Evolutionary conservation across 2,888 invertebrate species (phyloP), one percentile per base, ranked within the genome.

Genomic region (Lasioglossum villosulum): DNA sequence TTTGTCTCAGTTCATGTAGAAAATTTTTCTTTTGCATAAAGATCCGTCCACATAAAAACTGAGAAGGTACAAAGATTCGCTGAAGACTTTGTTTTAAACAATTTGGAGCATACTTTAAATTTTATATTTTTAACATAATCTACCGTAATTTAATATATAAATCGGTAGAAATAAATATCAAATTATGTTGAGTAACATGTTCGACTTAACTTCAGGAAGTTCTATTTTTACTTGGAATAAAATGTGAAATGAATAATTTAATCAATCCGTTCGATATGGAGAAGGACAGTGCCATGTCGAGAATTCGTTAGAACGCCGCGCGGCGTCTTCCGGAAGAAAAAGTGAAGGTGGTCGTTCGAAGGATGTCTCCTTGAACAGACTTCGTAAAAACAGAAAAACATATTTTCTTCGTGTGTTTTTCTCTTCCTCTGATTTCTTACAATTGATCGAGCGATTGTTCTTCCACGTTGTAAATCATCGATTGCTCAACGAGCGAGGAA

Each of bases 401-500:
- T 10, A 45, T 19, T 37, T 56, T 66, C 45, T 4, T n/a, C 56
- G n/a, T 42, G 12, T 12, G 34, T n/a, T n/a, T 12, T 56, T 56
- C 23, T 19, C 8, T 16, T 27, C 27, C 42, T 70, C 12, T n/a
- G 39, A 42, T 39, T 72, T 72, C 45, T 19, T 23, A 34, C 48
- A 45, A 79, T 74, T 63, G 63, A 74, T 79, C 39, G 42, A 75
- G 78, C 52, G 73, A 80, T 75, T 63, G 74, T 77, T 70, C 76
- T 30, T 56, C 14, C 39, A 42, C 16, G 63, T 75, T 59, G 82
- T 63, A 75, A 75, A 83, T 80, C 63, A n/a, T 52, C 27, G 71
- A 77, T 84, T 84, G 77, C 74, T 52, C 83, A 82, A 82, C 82
- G n/a, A 82, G 30, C 73, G 37, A n/a, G 30, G 82, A 77, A 82